These are phyloP conservation scores for Cyrtonyx montezumae DNA, from an alignment of 2,113 vertebrate species.

Conservation along the genomic window DNA sequence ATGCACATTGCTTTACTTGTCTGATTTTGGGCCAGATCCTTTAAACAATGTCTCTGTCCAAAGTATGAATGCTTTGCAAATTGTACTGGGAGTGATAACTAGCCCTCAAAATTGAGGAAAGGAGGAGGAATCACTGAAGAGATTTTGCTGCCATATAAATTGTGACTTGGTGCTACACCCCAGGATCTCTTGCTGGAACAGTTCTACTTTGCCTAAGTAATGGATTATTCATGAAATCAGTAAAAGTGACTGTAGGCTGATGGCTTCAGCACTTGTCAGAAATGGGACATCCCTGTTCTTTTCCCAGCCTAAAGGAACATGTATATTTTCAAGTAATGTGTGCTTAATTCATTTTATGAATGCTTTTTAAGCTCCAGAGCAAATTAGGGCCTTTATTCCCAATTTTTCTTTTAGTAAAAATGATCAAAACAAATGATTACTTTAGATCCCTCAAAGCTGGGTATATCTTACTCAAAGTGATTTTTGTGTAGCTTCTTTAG, in stretches of 20 bases:
- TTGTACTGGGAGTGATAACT: background rate
- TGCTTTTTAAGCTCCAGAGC: background rate
- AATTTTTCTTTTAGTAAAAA: background rate
- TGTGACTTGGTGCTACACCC: background rate
- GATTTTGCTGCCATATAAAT: background rate
- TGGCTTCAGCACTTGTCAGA: background rate
- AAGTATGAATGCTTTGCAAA: background rate
- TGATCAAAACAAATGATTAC: background rate
- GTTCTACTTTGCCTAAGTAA: background rate
- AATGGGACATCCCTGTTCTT: background rate
- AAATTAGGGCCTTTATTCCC: background rate
- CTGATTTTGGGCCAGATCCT: background rate
- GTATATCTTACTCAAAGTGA: background rate
- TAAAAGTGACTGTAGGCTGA: background rate
- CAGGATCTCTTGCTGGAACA: background rate
- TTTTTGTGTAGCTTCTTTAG: background rate
- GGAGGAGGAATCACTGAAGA: background rate
- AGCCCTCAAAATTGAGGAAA: background rate
- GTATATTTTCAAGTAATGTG: slow-evolving; percentile 16
- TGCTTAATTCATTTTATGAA: background rate
- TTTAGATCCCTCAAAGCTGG: background rate
- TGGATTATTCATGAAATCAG: slow-evolving; percentile 27
- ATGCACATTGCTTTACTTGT: background rate
- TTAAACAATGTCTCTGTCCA: background rate
- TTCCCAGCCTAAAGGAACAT: background rate